These are phyloP conservation scores for Leptinotarsa juncta DNA, from an alignment of 2,888 invertebrate genomes.

Conservation along the genomic window DNA sequence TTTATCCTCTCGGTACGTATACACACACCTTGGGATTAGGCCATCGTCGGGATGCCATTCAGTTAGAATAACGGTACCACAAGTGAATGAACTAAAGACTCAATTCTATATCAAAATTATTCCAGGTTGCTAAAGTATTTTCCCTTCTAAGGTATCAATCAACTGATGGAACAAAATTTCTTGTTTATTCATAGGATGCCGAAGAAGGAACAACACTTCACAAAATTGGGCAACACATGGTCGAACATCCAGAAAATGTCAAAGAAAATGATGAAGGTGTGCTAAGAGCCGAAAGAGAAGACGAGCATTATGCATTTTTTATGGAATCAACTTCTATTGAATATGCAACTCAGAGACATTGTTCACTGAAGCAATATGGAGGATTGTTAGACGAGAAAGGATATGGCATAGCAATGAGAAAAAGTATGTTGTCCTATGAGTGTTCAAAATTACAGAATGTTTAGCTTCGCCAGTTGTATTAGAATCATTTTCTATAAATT, in stretches of 20 bases:
- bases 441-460: neutral
- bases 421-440: slow-evolving; percentile 46
- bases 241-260: slow-evolving; percentile 44
- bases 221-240: slow-evolving; percentile 46
- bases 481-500: slow-evolving; percentile 30
- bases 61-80: too few relatives aligned
- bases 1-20: too few relatives aligned
- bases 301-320: slow-evolving; percentile 55
- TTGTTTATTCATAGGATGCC: slow-evolving; percentile 32
- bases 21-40: too few relatives aligned
- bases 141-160: too few relatives aligned
- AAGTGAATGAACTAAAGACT: too few relatives aligned
- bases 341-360: slow-evolving; percentile 55
- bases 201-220: slow-evolving; percentile 35
- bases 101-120: too few relatives aligned
- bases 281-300: slow-evolving; percentile 39
- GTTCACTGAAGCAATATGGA: slow-evolving; percentile 53
- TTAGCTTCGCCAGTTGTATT: neutral
- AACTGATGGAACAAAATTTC: neutral
- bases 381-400: slow-evolving; percentile 56
- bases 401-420: slow-evolving; percentile 59
- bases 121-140: too few relatives aligned
- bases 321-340: slow-evolving; percentile 59
- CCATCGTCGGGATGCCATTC: too few relatives aligned
- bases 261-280: slow-evolving; percentile 49